Base-by-base conservation (phyloP, 1,140 invertebrate species). In the Stenopsyche tienmushanensis region DNA sequence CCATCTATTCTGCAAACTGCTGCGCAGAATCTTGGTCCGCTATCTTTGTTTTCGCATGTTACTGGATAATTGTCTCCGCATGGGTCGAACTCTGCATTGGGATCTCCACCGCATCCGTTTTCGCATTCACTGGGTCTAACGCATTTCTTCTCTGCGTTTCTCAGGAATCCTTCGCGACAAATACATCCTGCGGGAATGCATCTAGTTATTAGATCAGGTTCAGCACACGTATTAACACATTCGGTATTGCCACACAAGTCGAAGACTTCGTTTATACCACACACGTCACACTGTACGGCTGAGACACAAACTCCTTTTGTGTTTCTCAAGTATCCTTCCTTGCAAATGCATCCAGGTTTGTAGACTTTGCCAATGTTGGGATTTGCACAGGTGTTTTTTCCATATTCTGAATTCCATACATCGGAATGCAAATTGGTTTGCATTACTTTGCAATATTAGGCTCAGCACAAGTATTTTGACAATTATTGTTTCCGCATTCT, bases 261-360 rank as follows among this genome's bases (percentile, higher is more conserved):
- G 25, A 59, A 29, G 18, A 44, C 18, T 42, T 63, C 21, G n/a
- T 42, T 26, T 13, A 17, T 3, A 15, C 15, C n/a, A 8, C 47
- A 50, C 18, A 50, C 47, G 10, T 50, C n/a, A n/a, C 66, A 68
- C 15, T 68, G 41, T 8, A 10, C 13, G 2, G 57, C 34, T 7
- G 47, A 34, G 8, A 68, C 62, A 39, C 66, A 68, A 7, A 23
- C 57, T 10, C 57, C 17, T 44, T 60, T 47, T 3, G 34, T n/a
- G 57, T 69, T 65, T 25, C 63, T 59, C 3, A 65, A 21, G 17
- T 59, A 65, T 39, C 64, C 64, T 50, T 58, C 55, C 39, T 2
- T 15, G 45, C 64, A 62, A 29, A 41, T 62, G 50, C 60, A 69
- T 20, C 67, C 67, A 10, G 57, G 50, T 21, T n/a, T n/a, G n/a